phyloP scores from a whole-genome alignment of 2,113 vertebrate genomes.

The Sinocyclocheilus maitianheensis region DNA sequence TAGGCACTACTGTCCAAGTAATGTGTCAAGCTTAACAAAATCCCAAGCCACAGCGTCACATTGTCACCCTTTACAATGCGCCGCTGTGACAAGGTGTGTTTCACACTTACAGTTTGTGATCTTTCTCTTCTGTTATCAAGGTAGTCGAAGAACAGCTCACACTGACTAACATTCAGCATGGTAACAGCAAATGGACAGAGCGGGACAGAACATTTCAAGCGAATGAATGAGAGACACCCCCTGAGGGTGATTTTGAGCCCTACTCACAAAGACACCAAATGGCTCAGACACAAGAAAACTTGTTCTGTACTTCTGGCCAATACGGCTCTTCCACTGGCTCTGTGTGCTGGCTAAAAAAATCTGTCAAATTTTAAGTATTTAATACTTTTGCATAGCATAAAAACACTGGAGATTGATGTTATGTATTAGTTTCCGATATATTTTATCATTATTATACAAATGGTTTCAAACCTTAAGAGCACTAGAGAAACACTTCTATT shows the following conservation, averaged over 20 bases:
- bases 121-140: conserved; percentile 14
- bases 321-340: neutral
- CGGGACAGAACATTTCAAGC: neutral
- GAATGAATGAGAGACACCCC: conserved; percentile 6
- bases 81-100: conserved; percentile 2
- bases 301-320: neutral
- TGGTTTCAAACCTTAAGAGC: neutral
- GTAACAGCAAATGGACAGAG: conserved; percentile 29
- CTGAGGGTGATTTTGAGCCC: neutral
- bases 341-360: neutral
- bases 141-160: conserved; percentile 7
- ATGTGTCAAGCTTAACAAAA: conserved; percentile 8
- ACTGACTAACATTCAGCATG: conserved; percentile 11
- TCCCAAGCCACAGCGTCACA: neutral
- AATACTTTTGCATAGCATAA: neutral
- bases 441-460: neutral
- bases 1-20: conserved; percentile 28
- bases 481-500: neutral
- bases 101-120: conserved; percentile 15
- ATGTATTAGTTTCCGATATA: neutral
- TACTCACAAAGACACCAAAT: conserved; percentile 36
- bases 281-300: conserved; percentile 6
- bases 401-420: neutral
- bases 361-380: neutral
- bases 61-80: conserved; percentile 4